Percentiles rank a stretch among this genome's conserved stretches.
These are phyloP conservation scores for Patella caerulea DNA, from an alignment of 2,888 invertebrate genomes.

Conservation along the genomic window DNA sequence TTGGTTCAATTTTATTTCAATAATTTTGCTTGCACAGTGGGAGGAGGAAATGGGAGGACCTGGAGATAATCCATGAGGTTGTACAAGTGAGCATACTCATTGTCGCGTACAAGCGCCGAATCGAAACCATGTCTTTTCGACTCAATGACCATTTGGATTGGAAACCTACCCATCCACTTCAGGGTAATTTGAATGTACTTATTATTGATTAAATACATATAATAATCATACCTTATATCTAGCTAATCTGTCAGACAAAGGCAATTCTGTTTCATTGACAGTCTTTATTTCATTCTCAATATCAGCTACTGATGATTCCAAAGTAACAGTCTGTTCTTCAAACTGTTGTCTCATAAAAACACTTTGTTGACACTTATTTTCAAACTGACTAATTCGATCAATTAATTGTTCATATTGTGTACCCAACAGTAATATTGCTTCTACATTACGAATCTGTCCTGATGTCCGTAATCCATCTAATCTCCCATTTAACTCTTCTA, in stretches of 20 bases:
- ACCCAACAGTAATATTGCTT: slow-evolving; percentile 84
- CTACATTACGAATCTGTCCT: slow-evolving; percentile 76
- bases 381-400: slow-evolving; percentile 84
- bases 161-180: no score
- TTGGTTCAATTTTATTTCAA: no score
- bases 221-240: slow-evolving; percentile 56
- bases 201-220: neutral
- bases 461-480: slow-evolving; percentile 78
- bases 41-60: no score
- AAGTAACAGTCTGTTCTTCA: slow-evolving; percentile 54
- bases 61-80: no score
- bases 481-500: slow-evolving; percentile 53
- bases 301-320: slow-evolving; percentile 44
- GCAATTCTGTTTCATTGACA: slow-evolving; percentile 46
- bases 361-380: slow-evolving; percentile 78
- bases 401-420: slow-evolving; percentile 89
- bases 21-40: no score
- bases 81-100: no score
- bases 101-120: no score
- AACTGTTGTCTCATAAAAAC: slow-evolving; percentile 89
- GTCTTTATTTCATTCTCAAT: slow-evolving; percentile 54
- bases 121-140: no score
- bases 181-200: neutral
- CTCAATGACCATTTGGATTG: no score
- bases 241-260: slow-evolving; percentile 54